Base-by-base conservation (phyloP, 2,888 invertebrate genomes). In the Mesoligia furuncula region DNA sequence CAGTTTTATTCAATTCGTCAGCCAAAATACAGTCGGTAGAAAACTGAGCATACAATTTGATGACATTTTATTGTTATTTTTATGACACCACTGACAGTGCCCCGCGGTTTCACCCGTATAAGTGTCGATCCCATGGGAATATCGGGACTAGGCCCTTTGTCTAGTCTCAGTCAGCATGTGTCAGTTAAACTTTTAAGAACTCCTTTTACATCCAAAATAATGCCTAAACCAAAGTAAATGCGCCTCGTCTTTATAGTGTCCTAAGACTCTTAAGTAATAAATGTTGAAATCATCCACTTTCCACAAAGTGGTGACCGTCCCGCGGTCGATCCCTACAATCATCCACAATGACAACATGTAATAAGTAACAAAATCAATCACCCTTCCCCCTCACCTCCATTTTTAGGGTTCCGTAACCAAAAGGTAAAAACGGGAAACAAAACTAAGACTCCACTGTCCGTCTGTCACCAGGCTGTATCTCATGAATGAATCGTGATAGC, bases 271-370 rank as follows among this genome's bases (percentile, higher is more conserved):
- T 45, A 67, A 39, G 67, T 67, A 82, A 79, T 67, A 81, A 62
- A 79, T 62, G 79, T 81, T 11, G 39, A 36, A 67, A 75, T 67
- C 75, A 81, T 81, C 82, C 79, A 79, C 67, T 79, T 75, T 51
- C n/a, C n/a, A 57, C 61, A 67, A 62, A 79, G 75, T 81, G 80
- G 20, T 48, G 45, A 54, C 17, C 54, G 51, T 64, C 27, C 13
- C 39, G 20, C 48, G 39, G 45, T 51, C 39, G 77, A 11, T 54
- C 17, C 39, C 20, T 17, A 24, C 54, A 62, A 80, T 62, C 39
- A 20, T 82, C 9, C 36, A 36, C 6, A 36, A 36, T 36, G 36
- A 36, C 36, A 6, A 6, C 0, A 36, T 76, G 45, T 54, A 75
- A 75, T 75, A 79, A 75, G 75, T 81, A 75, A 54, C 75, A 39